Base-by-base conservation (phyloP, 2,888 invertebrate species). In the Aspidiotus destructor region DNA sequence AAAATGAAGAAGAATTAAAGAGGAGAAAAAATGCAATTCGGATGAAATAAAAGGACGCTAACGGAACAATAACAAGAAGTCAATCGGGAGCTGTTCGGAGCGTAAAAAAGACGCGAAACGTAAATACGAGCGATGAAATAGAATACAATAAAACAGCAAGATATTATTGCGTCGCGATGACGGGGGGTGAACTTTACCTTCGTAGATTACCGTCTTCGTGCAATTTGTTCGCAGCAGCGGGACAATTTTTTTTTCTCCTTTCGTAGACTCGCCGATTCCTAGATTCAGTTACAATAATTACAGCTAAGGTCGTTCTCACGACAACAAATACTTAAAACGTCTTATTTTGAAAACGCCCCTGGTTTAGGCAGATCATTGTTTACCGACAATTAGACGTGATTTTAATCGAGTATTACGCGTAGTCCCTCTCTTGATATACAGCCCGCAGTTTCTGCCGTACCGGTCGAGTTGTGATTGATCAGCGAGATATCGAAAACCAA, bases 201-300 rank as follows among this genome's bases (percentile, higher is more conserved):
- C 48, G 48, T 41, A 63, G 54, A 63, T 52, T 63, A 63, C 63
- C 65, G 67, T 67, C 67, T 44, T 60, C 58, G n/a, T 58, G 67
- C 67, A 67, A 67, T 67, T 67, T 60, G 67, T 67, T 67, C 67
- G 60, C 67, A 67, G 67, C 67, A 67, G 67, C 67, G 60, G 67
- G 61, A 60, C 67, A 67, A 60, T 67, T 44, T 58, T 67, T 67
- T 58, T 67, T 57, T 54, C 57, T 28, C 67, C 44, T 60, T 67
- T 52, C 28, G 28, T 28, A 28, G 52, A 58, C 67, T 67, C 60
- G 42, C 41, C 40, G 48, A 67, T 67, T 60, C 67, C 60, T 67
- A 67, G 67, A 67, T 67, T 67, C 67, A 67, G 67, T 67, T 67
- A 67, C 67, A 67, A 67, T 67, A 67, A 67, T 67, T 58, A 67